Conservation (phyloP, 2,113 vertebrate species). For the Melospiza melodia region DNA sequence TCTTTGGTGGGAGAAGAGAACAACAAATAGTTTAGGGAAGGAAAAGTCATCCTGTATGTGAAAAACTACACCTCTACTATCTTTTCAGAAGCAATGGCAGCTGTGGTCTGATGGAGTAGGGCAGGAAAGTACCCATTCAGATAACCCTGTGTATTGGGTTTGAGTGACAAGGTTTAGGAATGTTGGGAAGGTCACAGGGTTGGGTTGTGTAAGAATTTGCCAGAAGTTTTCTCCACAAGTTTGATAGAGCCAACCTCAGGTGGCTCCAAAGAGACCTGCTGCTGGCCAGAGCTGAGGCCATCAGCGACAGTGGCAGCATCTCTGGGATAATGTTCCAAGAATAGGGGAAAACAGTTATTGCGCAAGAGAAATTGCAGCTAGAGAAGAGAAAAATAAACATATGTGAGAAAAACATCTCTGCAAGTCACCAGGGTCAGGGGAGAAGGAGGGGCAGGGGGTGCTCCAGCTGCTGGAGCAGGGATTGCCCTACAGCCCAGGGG, state of each 20-base stretch:
- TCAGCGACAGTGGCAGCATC: fast-evolving
- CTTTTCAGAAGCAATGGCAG: neutral
- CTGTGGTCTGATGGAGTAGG: neutral
- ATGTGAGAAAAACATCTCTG: neutral
- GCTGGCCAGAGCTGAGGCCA: neutral
- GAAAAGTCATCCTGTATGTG: neutral
- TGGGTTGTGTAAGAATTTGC: neutral
- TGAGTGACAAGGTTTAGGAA: neutral
- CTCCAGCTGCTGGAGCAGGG: neutral
- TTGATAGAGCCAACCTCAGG: neutral
- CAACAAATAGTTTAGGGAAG: neutral
- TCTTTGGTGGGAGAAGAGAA: neutral
- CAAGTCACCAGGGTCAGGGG: too few species aligned
- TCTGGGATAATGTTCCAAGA: neutral
- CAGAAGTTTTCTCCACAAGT: neutral
- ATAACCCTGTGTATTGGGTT: neutral
- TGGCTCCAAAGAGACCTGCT: neutral
- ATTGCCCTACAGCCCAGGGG: neutral
- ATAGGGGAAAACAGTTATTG: neutral
- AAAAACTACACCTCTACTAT: neutral
- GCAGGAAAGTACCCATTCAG: neutral
- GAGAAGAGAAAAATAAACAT: neutral
- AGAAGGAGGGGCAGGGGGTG: neutral
- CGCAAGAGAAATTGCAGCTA: neutral
- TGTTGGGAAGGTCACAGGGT: too few species aligned